Percentiles rank a stretch among this genome's conserved stretches.
phyloP scores from a whole-genome alignment of 2,888 invertebrate species.

The Eupithecia pulchellata region DNA sequence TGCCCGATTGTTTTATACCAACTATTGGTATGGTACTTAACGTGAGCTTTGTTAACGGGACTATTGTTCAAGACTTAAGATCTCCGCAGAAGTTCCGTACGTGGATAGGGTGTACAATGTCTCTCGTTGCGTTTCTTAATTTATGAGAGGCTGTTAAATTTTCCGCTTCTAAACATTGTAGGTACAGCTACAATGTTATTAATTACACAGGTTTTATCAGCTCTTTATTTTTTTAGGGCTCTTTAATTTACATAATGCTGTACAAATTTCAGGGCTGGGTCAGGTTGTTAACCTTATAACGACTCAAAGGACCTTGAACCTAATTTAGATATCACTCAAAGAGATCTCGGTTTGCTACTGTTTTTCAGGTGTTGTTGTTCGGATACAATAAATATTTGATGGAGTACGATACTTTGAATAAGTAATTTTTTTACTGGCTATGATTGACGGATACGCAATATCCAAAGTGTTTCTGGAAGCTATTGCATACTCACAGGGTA shows the following conservation, averaged over 20 bases:
- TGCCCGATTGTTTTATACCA: slow-evolving; percentile 74
- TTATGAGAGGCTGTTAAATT: slow-evolving; percentile 11
- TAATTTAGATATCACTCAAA: neutral
- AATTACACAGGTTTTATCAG: neutral
- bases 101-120: slow-evolving; percentile 9
- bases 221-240: slow-evolving; percentile 1
- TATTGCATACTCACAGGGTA: neutral
- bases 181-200: neutral
- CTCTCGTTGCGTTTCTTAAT: slow-evolving; percentile 20
- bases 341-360: neutral
- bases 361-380: neutral
- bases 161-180: slow-evolving; percentile 3
- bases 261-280: slow-evolving; percentile 2
- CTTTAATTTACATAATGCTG: neutral
- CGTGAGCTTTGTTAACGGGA: slow-evolving; percentile 35
- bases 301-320: slow-evolving; percentile 1
- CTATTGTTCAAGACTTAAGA: slow-evolving; percentile 24
- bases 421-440: neutral
- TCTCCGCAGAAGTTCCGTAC: slow-evolving; percentile 3
- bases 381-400: neutral
- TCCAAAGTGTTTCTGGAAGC: neutral
- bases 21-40: slow-evolving; percentile 35
- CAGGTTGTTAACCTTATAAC: slow-evolving; percentile 5
- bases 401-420: neutral
- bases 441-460: neutral